Conservation (phyloP, 1,140 invertebrate species). For the Luehdorfia chinensis region DNA sequence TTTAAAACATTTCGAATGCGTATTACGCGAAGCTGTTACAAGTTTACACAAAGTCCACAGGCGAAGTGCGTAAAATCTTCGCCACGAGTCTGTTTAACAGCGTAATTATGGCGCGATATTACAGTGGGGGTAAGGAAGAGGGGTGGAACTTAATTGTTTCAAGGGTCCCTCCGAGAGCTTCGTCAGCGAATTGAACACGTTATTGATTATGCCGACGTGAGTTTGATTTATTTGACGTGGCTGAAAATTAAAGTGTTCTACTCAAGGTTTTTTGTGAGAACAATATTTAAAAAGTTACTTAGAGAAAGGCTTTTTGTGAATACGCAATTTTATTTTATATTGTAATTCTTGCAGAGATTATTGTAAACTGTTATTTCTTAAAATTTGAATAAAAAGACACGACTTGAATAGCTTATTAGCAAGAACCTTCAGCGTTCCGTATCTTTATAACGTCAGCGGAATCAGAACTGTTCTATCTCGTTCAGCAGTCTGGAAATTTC, state of each 20-base stretch:
- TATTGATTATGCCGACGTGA: conserved; percentile 24
- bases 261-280: not conserved
- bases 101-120: conserved; percentile 55
- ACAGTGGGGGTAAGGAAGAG: conserved; percentile 21
- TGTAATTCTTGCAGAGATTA: not conserved
- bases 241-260: conserved; percentile 12
- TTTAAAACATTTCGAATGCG: no score
- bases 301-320: not conserved
- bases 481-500: conserved; percentile 3
- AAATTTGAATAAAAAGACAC: not conserved
- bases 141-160: conserved; percentile 51
- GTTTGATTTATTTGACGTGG: conserved; percentile 27
- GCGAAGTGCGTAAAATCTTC: conserved; percentile 60
- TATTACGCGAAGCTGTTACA: no score
- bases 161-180: conserved; percentile 27
- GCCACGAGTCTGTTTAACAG: conserved; percentile 35
- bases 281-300: not conserved
- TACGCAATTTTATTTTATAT: not conserved
- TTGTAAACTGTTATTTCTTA: not conserved
- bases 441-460: not conserved
- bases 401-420: not conserved
- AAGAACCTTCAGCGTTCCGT: not conserved
- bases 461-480: not conserved
- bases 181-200: conserved; percentile 28
- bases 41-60: conserved; percentile 21